Evolutionary conservation across 2,113 vertebrate genomes (phyloP).

Genomic region (Rhinogobius similis): DNA sequence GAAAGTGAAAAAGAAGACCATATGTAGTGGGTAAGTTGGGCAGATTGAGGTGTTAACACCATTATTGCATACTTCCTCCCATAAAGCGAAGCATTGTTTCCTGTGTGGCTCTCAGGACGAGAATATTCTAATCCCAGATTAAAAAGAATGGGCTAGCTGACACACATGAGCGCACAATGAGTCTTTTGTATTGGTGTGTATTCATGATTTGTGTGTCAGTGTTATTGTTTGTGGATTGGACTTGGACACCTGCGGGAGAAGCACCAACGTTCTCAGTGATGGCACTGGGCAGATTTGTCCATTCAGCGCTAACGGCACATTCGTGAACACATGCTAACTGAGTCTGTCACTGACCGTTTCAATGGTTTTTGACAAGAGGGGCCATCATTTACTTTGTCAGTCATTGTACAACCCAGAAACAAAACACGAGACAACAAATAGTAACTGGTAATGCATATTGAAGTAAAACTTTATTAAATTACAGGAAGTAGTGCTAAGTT

Average conservation of each 20-base stretch:
- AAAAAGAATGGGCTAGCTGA: conserved; percentile 68
- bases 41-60: conserved; percentile 70
- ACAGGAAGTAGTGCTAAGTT: no score
- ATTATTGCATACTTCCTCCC: conserved; percentile 70
- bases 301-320: conserved; percentile 31
- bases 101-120: conserved; percentile 59
- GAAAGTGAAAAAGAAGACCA: background rate
- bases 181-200: conserved; percentile 62
- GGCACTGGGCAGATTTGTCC: conserved; percentile 19
- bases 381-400: background rate
- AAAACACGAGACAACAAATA: background rate
- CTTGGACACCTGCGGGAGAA: conserved; percentile 66
- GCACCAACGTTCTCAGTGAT: conserved; percentile 47
- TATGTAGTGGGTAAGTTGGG: conserved; percentile 58
- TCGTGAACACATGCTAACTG: conserved; percentile 16
- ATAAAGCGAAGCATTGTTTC: conserved; percentile 73
- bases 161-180: conserved; percentile 69
- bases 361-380: conserved; percentile 15
- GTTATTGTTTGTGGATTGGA: conserved; percentile 65
- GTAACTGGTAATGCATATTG: no score
- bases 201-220: conserved; percentile 35
- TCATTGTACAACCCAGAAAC: background rate
- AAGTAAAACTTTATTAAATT: no score
- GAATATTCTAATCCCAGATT: conserved; percentile 78
- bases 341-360: conserved; percentile 23